A percentile compares a stretch with the other conserved stretches of the same genome.
phyloP scores from a whole-genome alignment of 2,113 vertebrate genomes.

The Laticauda laticaudata region DNA sequence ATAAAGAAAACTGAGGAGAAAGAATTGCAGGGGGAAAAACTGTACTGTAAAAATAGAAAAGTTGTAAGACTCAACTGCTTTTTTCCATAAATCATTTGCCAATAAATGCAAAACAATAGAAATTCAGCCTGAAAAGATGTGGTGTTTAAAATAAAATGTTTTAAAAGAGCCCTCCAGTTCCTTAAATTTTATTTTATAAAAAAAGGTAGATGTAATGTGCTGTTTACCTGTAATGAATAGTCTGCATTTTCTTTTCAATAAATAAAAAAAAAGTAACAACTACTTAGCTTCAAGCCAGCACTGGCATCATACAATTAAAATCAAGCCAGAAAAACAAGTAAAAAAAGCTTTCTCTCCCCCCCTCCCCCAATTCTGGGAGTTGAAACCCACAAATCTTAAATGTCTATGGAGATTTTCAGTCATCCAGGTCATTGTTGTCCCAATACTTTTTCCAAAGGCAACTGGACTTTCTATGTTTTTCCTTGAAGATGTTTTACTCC shows the following conservation, averaged over 20 bases:
- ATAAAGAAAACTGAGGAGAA: conserved; percentile 13
- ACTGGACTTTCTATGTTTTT: neutral
- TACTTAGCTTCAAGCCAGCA: neutral
- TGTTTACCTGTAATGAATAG: neutral
- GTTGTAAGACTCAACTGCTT: conserved; percentile 33
- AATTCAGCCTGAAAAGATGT: conserved; percentile 14
- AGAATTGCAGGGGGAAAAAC: conserved; percentile 39
- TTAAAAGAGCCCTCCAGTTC: conserved; percentile 5
- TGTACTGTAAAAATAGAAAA: conserved; percentile 20
- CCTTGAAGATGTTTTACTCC: neutral
- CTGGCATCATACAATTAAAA: neutral
- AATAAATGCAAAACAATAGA: conserved; percentile 30
- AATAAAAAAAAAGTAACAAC: neutral
- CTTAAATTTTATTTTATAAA: conserved; percentile 42
- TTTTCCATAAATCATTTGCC: conserved; percentile 48
- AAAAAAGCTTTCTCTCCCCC: too few species aligned
- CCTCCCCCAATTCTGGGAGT: neutral
- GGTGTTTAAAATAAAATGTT: conserved; percentile 30
- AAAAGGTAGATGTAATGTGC: neutral
- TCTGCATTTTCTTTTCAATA: neutral
- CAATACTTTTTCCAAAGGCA: neutral
- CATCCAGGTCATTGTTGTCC: neutral
- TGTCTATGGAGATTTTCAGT: neutral
- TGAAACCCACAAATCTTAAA: neutral
- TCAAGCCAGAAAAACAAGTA: neutral